phyloP scores from a whole-genome alignment of 1,140 invertebrate genomes.

The Belonocnema kinseyi region DNA sequence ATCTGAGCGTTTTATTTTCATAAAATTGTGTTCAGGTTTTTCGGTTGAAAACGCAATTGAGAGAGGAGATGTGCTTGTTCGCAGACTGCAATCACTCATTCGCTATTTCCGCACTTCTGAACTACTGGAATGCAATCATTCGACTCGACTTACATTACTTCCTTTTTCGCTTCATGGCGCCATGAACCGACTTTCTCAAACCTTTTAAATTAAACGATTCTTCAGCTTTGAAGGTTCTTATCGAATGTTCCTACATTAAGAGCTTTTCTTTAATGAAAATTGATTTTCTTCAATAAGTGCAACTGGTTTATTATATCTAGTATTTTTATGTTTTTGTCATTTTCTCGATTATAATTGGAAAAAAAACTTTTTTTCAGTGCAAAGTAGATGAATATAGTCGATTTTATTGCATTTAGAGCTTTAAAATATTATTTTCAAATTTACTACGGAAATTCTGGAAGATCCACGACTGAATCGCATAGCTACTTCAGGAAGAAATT shows the following conservation, averaged over 20 bases:
- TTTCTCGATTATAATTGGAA: too few relatives aligned
- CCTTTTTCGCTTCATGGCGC: slow-evolving; percentile 1
- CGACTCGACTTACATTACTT: slow-evolving; percentile 9
- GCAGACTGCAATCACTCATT: slow-evolving; percentile 11
- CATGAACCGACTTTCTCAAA: background rate
- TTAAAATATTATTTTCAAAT: too few relatives aligned
- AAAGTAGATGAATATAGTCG: too few relatives aligned
- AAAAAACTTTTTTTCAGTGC: too few relatives aligned
- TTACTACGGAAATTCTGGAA: too few relatives aligned
- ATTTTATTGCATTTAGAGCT: too few relatives aligned
- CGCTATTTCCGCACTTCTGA: background rate
- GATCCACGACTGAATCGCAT: too few relatives aligned
- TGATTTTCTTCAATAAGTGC: too few relatives aligned
- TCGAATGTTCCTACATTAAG: background rate
- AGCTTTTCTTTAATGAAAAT: background rate
- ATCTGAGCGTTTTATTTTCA: background rate
- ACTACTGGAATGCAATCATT: slow-evolving; percentile 9
- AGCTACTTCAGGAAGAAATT: too few relatives aligned
- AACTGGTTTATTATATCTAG: too few relatives aligned
- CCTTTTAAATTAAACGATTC: slow-evolving; percentile 7
- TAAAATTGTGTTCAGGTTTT: background rate
- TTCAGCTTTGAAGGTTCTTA: background rate
- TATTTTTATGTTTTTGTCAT: too few relatives aligned
- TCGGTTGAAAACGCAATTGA: background rate
- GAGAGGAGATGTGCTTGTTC: background rate